Evolutionary conservation across 1,140 invertebrate species (phyloP).

Genomic region (Dendrolimus kikuchii): DNA sequence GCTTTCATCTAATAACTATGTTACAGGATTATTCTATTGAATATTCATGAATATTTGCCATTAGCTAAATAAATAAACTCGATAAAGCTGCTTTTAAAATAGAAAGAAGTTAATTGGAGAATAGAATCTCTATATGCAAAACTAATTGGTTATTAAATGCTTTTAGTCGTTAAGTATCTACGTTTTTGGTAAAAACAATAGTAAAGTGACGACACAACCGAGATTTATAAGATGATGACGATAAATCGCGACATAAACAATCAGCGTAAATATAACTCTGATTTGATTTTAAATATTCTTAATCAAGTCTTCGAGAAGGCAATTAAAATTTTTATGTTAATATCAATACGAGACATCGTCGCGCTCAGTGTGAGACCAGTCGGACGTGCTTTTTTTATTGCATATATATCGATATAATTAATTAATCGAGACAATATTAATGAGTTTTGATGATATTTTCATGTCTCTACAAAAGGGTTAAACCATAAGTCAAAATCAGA

Average conservation of each 20-base stretch:
- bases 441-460: constrained; percentile 33
- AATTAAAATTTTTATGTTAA: constrained; percentile 70
- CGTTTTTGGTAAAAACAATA: too few species aligned
- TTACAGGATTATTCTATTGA: too few species aligned
- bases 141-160: constrained; percentile 21
- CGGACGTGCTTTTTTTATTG: constrained; percentile 31
- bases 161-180: background rate
- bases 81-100: background rate
- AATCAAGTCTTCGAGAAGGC: constrained; percentile 36
- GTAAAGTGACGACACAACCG: background rate
- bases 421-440: constrained; percentile 56
- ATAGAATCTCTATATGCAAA: constrained; percentile 23
- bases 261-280: too few species aligned
- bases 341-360: constrained; percentile 22
- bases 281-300: too few species aligned
- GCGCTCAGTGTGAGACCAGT: constrained; percentile 37
- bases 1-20: too few species aligned
- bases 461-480: constrained; percentile 16
- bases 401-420: constrained; percentile 31
- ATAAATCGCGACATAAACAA: too few species aligned
- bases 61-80: background rate
- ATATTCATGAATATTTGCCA: too few species aligned
- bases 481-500: background rate
- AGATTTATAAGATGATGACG: too few species aligned
- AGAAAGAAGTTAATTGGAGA: constrained; percentile 12